Evolutionary conservation across 2,797 vertebrate species (phyloP), one percentile per base, ranked within the genome.

Genomic region (Glossophaga mutica): DNA sequence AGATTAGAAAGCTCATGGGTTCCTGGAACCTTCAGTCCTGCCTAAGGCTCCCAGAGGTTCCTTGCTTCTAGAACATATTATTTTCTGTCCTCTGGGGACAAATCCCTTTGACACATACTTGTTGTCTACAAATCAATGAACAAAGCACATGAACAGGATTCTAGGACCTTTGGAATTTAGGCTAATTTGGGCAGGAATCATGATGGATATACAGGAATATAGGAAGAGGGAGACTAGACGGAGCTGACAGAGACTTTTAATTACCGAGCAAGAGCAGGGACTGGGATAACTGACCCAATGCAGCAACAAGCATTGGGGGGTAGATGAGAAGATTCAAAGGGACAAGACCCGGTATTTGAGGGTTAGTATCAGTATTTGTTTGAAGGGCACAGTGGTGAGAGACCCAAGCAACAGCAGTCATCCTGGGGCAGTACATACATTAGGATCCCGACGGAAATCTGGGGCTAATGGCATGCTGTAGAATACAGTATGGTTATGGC

Each of bases 1-100:
- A 89, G 73, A 88, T 67, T 73, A 87, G 76, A 92, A 93, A 77
- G 67, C 48, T 91, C 34, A 39, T 18, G 9, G 21, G 34, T 34
- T 90, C 44, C 50, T 32, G 19, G 87, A 87, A 88, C 3, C 11
- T 94, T 87, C 90, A 77, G 67, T 90, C 50, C 52, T 77, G 24
- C 42, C 48, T 37, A 59, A 87, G 48, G 32, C 39, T 73, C 73
- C 39, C 67, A 95, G 78, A 92, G 19, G 5, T 92, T 87, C 21
- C 46, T 77, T 91, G 34, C n/a, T 87, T 96, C 91, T 76, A 96
- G 67, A 87, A 92, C 10, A 67, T 76, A 79, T 94, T 82, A 94
- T 96, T 88, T 92, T 92, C 87, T 88, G 48, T 37, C 55, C 78
- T 83, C 48, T 87, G 57, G 89, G 44, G 37, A 94, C 29, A 95